Evolutionary conservation across 1,140 invertebrate genomes (phyloP).

Genomic region (Dendrolimus punctatus): DNA sequence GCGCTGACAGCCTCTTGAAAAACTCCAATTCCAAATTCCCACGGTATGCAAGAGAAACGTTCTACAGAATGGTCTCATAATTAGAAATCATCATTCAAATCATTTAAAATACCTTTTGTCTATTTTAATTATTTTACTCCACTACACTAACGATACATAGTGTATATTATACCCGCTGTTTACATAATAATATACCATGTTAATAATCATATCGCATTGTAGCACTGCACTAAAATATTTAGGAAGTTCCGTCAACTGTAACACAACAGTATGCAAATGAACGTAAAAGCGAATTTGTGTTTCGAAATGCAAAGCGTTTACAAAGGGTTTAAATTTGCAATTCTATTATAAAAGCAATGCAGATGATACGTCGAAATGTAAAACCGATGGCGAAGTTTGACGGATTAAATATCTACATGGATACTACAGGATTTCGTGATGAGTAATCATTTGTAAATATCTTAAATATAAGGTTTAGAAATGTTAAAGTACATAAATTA

Average conservation of each 20-base stretch:
- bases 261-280: slow-evolving; percentile 61
- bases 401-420: not conserved
- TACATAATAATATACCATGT: slow-evolving; percentile 1
- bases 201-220: slow-evolving; percentile 13
- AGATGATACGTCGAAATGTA: slow-evolving; percentile 41
- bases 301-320: slow-evolving; percentile 59
- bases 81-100: no score
- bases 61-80: no score
- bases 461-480: no score
- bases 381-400: slow-evolving; percentile 26
- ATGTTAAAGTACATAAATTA: no score
- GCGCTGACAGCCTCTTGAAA: no score
- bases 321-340: slow-evolving; percentile 67
- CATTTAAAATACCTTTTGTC: no score
- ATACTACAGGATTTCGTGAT: no score
- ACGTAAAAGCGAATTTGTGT: slow-evolving; percentile 68
- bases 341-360: slow-evolving; percentile 52
- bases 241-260: slow-evolving; percentile 50
- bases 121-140: no score
- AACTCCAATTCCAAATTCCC: no score
- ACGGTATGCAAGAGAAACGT: no score
- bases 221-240: slow-evolving; percentile 24
- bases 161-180: not conserved
- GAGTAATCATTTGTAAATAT: no score
- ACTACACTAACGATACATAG: no score